A percentile compares a stretch with the other conserved stretches of the same genome.
phyloP scores from a whole-genome alignment of 30 jellyfish, hydroid and myxozoan genomes.

The Cassiopea xamachana region DNA sequence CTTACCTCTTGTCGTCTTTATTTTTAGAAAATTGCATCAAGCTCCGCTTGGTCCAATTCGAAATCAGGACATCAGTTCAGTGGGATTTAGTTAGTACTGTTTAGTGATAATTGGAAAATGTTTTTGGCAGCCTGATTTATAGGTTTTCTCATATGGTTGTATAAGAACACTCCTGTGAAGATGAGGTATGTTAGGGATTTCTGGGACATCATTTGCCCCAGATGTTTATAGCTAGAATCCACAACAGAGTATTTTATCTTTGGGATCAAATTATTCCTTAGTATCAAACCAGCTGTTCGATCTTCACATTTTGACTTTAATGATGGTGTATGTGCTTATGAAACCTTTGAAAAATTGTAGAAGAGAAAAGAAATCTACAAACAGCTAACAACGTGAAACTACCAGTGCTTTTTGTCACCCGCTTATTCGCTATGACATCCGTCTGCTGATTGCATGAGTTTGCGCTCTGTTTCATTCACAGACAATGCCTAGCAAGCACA shows the following conservation, averaged over 20 bases:
- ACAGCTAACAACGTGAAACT: too few species aligned
- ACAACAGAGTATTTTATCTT: background rate
- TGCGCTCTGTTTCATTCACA: too few species aligned
- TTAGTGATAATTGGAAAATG: background rate
- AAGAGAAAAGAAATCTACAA: too few species aligned
- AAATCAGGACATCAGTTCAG: slow-evolving; percentile 16
- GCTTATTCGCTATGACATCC: too few species aligned
- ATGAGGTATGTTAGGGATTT: background rate
- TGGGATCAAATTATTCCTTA: background rate
- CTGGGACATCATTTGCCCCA: background rate
- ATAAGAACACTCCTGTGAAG: background rate
- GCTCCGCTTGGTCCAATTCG: slow-evolving; percentile 59
- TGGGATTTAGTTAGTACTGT: background rate
- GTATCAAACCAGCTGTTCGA: too few species aligned
- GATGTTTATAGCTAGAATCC: background rate
- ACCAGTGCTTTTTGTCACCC: too few species aligned
- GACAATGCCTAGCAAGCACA: too few species aligned
- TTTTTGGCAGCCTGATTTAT: background rate
- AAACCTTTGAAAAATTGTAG: too few species aligned
- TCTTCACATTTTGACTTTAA: too few species aligned
- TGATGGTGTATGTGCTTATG: too few species aligned
- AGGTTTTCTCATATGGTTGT: background rate
- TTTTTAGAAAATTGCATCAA: slow-evolving; percentile 23
- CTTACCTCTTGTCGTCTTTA: too few species aligned
- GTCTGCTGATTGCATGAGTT: too few species aligned